Percentiles rank a stretch among this genome's conserved stretches.
Conservation (phyloP, 1,140 invertebrate species). For the Ladona fulva region DNA sequence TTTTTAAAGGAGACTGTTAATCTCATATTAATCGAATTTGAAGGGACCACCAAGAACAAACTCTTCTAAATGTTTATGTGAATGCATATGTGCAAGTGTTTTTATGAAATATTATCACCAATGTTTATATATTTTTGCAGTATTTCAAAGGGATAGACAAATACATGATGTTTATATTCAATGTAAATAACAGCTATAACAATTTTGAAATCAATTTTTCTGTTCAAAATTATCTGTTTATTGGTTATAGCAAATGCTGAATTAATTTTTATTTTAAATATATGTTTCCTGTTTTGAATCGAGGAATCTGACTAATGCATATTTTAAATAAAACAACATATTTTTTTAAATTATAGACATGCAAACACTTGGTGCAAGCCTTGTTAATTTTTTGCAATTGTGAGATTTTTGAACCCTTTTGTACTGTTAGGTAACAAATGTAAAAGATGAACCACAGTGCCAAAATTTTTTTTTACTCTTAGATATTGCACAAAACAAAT, state of each 20-base stretch:
- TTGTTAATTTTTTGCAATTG: not conserved
- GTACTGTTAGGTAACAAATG: not conserved
- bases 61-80: not conserved
- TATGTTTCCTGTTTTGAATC: no score
- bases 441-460: not conserved
- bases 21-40: not conserved
- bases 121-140: slow-evolving; percentile 8
- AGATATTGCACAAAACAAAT: not conserved
- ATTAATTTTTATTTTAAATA: no score
- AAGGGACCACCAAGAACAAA: not conserved
- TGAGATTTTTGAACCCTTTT: not conserved
- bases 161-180: no score
- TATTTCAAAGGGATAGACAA: not conserved
- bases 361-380: no score
- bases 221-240: no score
- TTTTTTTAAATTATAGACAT: no score
- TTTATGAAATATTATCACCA: not conserved
- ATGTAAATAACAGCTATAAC: no score
- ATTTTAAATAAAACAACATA: no score
- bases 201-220: no score
- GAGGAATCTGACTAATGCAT: no score
- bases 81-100: slow-evolving; percentile 1
- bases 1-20: not conserved
- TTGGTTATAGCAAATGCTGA: no score
- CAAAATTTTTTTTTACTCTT: not conserved